phyloP scores from a whole-genome alignment of 2,113 vertebrate species.

The Oreochromis niloticus region DNA sequence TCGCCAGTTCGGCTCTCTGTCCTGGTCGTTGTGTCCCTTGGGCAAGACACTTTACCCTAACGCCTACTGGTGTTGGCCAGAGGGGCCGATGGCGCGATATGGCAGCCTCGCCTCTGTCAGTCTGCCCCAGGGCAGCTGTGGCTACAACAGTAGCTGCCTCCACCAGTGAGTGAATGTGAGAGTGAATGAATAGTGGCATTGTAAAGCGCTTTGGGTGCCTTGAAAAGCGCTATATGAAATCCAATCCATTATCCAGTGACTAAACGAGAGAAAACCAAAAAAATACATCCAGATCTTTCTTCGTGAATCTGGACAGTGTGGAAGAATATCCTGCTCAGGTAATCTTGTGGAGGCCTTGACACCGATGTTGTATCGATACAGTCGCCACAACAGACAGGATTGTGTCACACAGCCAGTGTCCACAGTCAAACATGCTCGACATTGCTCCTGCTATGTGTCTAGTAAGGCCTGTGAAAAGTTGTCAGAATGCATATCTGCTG shows the following conservation, averaged over 20 bases:
- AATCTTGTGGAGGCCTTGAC: not conserved
- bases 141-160: no score
- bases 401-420: not conserved
- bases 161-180: no score
- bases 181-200: no score
- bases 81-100: no score
- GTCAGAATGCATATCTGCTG: not conserved
- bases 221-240: no score
- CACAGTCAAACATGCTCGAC: not conserved
- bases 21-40: no score
- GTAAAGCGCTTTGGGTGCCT: no score
- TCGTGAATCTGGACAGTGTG: not conserved
- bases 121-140: no score
- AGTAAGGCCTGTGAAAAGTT: not conserved
- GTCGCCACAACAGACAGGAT: not conserved
- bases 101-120: no score
- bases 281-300: not conserved
- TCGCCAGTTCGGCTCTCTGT: no score
- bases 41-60: no score
- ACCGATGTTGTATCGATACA: not conserved
- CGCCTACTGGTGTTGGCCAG: no score
- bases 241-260: not conserved
- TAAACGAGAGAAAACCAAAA: not conserved
- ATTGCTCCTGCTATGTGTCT: not conserved
- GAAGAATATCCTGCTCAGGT: not conserved